These are phyloP conservation scores for Melanerpes aurifrons DNA, from an alignment of 2,113 vertebrate genomes.

Conservation along the genomic window DNA sequence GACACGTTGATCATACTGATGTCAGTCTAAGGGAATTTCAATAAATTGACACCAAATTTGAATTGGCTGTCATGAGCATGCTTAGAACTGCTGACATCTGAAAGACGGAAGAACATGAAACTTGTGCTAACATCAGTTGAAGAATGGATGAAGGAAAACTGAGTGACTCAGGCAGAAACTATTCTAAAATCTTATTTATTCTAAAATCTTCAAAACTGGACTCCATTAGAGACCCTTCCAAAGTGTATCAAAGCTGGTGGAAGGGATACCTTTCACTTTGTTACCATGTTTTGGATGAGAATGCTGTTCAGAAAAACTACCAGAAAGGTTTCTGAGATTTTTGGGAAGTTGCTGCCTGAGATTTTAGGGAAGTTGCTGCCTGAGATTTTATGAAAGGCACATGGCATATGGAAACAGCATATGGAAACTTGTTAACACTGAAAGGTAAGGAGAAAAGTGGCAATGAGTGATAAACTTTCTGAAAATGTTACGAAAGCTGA, in stretches of 20 bases:
- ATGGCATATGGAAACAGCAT: constrained; percentile 47
- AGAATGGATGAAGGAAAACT: not conserved
- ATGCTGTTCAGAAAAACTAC: not conserved
- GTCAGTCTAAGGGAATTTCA: not conserved
- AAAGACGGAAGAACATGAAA: not conserved
- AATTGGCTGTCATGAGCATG: not conserved
- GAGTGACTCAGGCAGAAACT: not conserved
- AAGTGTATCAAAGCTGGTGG: not conserved
- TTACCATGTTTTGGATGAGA: not conserved
- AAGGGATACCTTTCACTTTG: not conserved
- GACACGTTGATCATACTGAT: not conserved
- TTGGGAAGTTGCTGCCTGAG: not conserved
- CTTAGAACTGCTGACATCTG: not conserved
- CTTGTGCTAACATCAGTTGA: not conserved
- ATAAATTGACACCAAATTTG: not conserved
- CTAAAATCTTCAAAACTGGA: not conserved
- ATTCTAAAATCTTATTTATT: not conserved
- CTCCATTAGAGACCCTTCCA: not conserved
- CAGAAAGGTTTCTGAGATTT: not conserved
- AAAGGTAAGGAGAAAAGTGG: constrained; percentile 49
- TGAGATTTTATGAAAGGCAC: constrained; percentile 30
- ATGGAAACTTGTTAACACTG: constrained; percentile 51
- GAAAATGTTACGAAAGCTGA: constrained; percentile 51
- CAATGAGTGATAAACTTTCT: constrained; percentile 56
- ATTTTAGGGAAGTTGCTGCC: not conserved